These are phyloP conservation scores for Meandrina meandrites DNA, from an alignment of 92 coral and sea anemone genomes.

Conservation along the genomic window DNA sequence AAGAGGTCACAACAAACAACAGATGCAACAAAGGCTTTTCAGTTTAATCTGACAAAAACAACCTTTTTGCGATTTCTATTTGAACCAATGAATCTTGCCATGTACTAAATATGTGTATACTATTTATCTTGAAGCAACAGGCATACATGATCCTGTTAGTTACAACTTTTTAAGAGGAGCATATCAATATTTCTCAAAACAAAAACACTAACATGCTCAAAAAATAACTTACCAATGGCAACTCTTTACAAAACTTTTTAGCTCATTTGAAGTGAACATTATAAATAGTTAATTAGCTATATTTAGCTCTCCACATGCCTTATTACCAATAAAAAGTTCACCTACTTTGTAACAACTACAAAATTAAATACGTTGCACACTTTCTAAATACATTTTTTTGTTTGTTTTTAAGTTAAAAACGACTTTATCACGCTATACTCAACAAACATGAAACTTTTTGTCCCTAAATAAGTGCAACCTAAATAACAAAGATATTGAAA, in stretches of 20 bases:
- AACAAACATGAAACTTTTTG: neutral
- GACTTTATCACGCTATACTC: constrained; percentile 14
- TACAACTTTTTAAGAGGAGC: neutral
- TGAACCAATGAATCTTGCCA: neutral
- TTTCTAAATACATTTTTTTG: constrained; percentile 16
- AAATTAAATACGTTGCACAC: constrained; percentile 27
- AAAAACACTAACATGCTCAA: constrained; percentile 28
- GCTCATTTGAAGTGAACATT: neutral
- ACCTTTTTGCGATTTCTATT: neutral
- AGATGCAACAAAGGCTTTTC: constrained; percentile 17
- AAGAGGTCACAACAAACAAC: neutral
- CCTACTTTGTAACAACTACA: constrained; percentile 20
- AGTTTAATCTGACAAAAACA: constrained; percentile 14
- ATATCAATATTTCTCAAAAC: constrained; percentile 6
- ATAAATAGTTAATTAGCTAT: constrained; percentile 19
- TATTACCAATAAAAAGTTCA: constrained; percentile 26
- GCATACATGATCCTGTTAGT: neutral
- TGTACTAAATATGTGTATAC: neutral
- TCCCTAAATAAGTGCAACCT: constrained; percentile 1
- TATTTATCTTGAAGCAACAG: neutral
- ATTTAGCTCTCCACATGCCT: neutral
- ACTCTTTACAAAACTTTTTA: neutral
- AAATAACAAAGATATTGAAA: neutral
- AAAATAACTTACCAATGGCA: constrained; percentile 18
- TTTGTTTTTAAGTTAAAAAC: constrained; percentile 26